A percentile compares a stretch with the other conserved stretches of the same genome.
These are phyloP conservation scores for Hiodon alosoides DNA, from an alignment of 2,113 vertebrate genomes.

Conservation along the genomic window DNA sequence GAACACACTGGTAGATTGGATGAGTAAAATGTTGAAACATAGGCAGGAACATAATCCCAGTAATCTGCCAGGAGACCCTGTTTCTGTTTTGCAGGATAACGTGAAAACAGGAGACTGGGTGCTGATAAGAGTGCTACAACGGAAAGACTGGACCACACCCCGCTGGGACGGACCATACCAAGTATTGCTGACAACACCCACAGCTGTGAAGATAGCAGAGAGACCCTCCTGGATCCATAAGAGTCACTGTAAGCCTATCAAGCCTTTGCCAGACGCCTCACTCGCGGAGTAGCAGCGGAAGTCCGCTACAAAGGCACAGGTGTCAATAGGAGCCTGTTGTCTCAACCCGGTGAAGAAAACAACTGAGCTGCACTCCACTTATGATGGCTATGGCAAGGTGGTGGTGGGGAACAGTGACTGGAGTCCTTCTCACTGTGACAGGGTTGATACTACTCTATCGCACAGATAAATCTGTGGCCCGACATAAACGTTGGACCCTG, in stretches of 20 bases:
- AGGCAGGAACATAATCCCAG: slow-evolving; percentile 7
- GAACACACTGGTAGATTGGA: slow-evolving; percentile 4
- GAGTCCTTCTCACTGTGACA: no score
- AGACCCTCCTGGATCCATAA: not conserved
- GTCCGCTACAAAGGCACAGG: not conserved
- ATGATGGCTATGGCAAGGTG: no score
- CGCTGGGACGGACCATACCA: no score
- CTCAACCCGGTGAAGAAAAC: slow-evolving; percentile 5
- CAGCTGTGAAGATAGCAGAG: slow-evolving; percentile 1
- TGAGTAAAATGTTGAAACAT: slow-evolving; percentile 8
- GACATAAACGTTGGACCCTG: not conserved
- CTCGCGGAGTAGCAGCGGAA: not conserved
- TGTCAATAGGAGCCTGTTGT: not conserved
- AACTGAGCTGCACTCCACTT: slow-evolving; percentile 2
- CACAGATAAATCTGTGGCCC: no score
- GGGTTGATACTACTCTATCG: no score
- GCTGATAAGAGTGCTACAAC: no score
- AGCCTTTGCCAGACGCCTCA: not conserved
- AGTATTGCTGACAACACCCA: not conserved
- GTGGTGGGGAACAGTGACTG: no score
- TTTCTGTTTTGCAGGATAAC: slow-evolving; percentile 4
- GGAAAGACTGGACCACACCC: no score
- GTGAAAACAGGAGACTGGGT: not conserved
- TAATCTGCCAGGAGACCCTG: slow-evolving; percentile 6
- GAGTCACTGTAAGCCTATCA: slow-evolving; percentile 1